Conservation (phyloP, 2,888 invertebrate species). For the Unio pictorum region DNA sequence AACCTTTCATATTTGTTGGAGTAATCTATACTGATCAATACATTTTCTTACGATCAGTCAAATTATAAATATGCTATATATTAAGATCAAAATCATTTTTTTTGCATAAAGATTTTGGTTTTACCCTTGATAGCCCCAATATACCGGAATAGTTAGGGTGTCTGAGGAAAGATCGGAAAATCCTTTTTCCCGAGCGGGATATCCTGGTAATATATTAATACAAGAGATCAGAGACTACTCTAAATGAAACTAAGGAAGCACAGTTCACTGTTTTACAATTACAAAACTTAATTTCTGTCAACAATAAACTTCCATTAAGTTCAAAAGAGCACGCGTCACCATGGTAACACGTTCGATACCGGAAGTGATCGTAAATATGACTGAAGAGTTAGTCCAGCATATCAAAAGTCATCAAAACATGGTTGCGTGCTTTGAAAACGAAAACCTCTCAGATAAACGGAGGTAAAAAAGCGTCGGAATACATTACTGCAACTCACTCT, state of each 20-base stretch:
- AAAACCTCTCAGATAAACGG: constrained; percentile 29
- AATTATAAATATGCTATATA: too few species aligned
- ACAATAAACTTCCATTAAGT: constrained; percentile 43
- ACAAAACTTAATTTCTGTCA: constrained; percentile 32
- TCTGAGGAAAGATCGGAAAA: constrained; percentile 1
- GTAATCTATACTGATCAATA: too few species aligned
- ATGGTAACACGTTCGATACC: constrained; percentile 37
- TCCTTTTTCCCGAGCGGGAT: background rate
- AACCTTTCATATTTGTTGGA: too few species aligned
- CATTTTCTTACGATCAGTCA: too few species aligned
- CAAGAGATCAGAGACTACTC: constrained; percentile 1
- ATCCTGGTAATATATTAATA: background rate
- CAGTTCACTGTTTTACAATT: constrained; percentile 40
- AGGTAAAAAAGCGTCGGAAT: constrained; percentile 26
- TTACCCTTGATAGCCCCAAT: too few species aligned
- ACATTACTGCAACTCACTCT: constrained; percentile 40
- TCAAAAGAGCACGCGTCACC: constrained; percentile 31
- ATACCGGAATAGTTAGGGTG: background rate
- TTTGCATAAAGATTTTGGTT: too few species aligned
- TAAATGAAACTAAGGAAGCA: constrained; percentile 29
- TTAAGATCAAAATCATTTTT: too few species aligned
- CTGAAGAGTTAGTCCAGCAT: constrained; percentile 39
- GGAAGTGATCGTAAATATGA: constrained; percentile 39
- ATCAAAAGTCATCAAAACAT: constrained; percentile 42
- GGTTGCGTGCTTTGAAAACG: constrained; percentile 41